These are phyloP conservation scores for Odontesthes bonariensis DNA, from an alignment of 2,113 vertebrate genomes.

Conservation along the genomic window DNA sequence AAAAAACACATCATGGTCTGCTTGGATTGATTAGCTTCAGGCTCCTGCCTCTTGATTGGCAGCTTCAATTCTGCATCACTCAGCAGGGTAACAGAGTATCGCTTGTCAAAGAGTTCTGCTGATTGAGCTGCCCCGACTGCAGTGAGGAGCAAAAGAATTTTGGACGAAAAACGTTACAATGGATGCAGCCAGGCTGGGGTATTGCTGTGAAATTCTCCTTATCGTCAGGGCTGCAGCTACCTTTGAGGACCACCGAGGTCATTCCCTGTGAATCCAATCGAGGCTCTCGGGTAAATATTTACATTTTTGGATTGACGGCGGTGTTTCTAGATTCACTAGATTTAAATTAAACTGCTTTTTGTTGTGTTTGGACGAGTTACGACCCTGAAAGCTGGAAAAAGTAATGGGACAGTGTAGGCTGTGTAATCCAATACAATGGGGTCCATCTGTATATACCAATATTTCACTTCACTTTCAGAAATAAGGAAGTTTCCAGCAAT, in stretches of 20 bases:
- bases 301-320: no score
- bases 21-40: constrained; percentile 76
- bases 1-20: constrained; percentile 62
- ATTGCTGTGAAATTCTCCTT: constrained; percentile 34
- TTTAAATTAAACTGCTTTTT: no score
- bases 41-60: constrained; percentile 70
- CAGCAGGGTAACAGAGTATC: constrained; percentile 57
- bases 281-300: no score
- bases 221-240: constrained; percentile 16
- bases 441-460: no score
- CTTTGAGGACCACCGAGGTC: constrained; percentile 10
- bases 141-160: constrained; percentile 29
- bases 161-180: constrained; percentile 32
- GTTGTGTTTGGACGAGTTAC: no score
- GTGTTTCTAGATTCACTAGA: no score
- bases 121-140: constrained; percentile 60
- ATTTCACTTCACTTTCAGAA: no score
- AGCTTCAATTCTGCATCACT: constrained; percentile 70
- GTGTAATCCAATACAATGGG: no score
- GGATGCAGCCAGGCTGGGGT: not conserved
- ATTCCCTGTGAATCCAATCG: no score
- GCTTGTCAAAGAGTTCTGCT: constrained; percentile 62
- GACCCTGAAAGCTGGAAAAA: no score
- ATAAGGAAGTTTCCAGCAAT: constrained; percentile 8
- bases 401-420: no score